Percentiles rank a stretch among this genome's conserved stretches.
These are phyloP conservation scores for Noctua janthina DNA, from an alignment of 2,888 invertebrate genomes.

Conservation along the genomic window DNA sequence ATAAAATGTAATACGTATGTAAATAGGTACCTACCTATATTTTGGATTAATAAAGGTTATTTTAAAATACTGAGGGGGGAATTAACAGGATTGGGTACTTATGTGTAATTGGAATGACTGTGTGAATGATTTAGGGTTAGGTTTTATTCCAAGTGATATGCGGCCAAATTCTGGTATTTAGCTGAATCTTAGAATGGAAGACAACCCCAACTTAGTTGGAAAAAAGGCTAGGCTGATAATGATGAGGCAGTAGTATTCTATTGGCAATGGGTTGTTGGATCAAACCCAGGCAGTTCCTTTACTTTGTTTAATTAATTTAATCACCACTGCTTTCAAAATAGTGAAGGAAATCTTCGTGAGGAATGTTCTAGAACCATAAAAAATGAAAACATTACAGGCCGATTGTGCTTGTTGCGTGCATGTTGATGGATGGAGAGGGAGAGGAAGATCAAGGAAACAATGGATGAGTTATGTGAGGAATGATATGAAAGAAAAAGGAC, in stretches of 20 bases:
- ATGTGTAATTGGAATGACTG: not conserved
- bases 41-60: slow-evolving; percentile 16
- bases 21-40: slow-evolving; percentile 22
- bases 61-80: slow-evolving; percentile 2
- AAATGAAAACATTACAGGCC: not conserved
- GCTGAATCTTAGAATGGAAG: not conserved
- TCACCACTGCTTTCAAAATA: not conserved
- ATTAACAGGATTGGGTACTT: not conserved
- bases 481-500: too few species aligned
- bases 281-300: not conserved
- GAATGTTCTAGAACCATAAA: not conserved
- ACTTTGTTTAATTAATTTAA: not conserved
- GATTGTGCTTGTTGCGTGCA: not conserved
- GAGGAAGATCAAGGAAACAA: too few species aligned
- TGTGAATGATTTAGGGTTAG: not conserved
- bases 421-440: too few species aligned
- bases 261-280: not conserved
- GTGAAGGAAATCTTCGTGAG: not conserved
- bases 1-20: slow-evolving; percentile 56
- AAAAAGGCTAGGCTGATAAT: not conserved
- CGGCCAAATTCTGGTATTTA: not conserved
- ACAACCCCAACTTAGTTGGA: not conserved
- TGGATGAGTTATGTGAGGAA: too few species aligned
- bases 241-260: not conserved
- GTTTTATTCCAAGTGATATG: not conserved